Base-by-base conservation (phyloP, 2,888 invertebrate genomes). In the Stictocephala bisonia region DNA sequence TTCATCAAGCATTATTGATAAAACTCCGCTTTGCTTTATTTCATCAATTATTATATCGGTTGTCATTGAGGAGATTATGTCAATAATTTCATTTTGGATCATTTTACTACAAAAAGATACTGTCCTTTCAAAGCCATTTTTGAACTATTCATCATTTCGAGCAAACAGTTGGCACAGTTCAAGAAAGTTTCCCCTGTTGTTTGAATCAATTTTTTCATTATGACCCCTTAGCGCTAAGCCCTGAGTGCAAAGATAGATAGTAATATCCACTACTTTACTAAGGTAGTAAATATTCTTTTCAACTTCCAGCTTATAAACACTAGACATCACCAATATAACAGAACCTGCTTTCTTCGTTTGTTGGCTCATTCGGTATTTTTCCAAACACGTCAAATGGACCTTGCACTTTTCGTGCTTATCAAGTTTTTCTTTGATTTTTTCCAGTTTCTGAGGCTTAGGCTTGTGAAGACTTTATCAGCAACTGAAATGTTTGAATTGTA, bases 1-100 rank as follows among this genome's bases (percentile, higher is more conserved):
- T 20, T 53, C 53, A 13, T 20, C 26, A 53, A 18, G n/a, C 22
- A 53, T 53, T 6, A 53, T 53, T 22, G 53, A 53, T 15, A 53
- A 53, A 53, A 53, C 20, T 9, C 53, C 53, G 13, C 53, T 7
- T 7, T 53, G 7, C 53, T 53, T 53, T 18, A 53, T 13, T 26
- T 53, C 53, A 53, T n/a, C 11, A 4, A 53, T 53, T 53, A 44
- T 53, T 53, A 53, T 53, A 18, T 20, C 53, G n/a, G 50, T 48
- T n/a, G n/a, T 48, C 15, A 48, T 48, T 11, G 20, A 6, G n/a
- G 50, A 48, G n/a, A 48, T 48, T 15, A 48, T 53, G 20, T 18
- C 22, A 3, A 53, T 53, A 4, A 53, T 53, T n/a, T 53, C n/a
- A 18, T 53, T 53, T 53, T 18, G 20, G 20, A 53, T 53, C 3